Evolutionary conservation across 2,113 vertebrate genomes (phyloP).

Genomic region (Equus przewalskii): DNA sequence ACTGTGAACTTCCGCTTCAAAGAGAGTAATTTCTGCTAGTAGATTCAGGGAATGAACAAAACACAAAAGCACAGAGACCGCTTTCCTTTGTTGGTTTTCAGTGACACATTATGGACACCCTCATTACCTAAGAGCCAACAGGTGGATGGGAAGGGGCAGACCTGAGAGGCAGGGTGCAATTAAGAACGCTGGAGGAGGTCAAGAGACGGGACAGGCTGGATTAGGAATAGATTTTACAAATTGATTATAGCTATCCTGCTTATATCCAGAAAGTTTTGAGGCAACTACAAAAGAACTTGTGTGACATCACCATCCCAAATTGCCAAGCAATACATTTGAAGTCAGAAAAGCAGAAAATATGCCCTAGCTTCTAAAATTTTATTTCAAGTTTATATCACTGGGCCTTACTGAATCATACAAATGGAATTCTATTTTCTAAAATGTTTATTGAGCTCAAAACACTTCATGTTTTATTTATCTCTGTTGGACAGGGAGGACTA

Average conservation of each 20-base stretch:
- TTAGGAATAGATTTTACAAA: background rate
- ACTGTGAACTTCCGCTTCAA: background rate
- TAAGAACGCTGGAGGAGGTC: background rate
- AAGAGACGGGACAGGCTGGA: background rate
- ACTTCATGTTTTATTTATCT: background rate
- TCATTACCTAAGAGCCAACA: background rate
- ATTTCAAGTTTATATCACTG: background rate
- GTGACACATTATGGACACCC: background rate
- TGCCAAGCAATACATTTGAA: background rate
- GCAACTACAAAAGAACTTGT: background rate
- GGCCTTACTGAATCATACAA: background rate
- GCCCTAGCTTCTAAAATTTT: background rate
- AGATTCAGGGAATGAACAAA: background rate
- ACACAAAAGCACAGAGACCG: background rate
- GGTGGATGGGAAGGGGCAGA: background rate
- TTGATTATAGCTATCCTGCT: background rate
- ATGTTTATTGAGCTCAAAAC: background rate
- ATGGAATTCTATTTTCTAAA: slow-evolving; percentile 22
- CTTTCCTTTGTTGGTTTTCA: background rate
- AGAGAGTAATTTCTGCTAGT: background rate
- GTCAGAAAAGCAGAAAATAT: background rate
- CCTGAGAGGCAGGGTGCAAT: background rate
- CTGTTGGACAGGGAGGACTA: background rate
- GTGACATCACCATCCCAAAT: background rate
- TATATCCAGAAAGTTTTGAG: background rate